These are phyloP conservation scores for Terrapene triunguis DNA, from an alignment of 2,113 vertebrate species.

Conservation along the genomic window DNA sequence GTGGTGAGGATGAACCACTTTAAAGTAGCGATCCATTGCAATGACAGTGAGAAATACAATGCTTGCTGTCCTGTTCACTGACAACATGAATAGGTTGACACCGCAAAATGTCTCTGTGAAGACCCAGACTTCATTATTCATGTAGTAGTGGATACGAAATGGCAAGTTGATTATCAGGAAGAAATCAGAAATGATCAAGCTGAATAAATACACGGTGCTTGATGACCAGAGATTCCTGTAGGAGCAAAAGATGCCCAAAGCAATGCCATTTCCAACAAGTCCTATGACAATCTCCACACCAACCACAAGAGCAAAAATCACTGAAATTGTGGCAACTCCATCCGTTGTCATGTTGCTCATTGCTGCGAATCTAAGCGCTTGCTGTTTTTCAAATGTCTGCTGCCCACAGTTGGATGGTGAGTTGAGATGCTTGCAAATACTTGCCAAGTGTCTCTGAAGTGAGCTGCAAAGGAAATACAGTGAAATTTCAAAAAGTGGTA, in stretches of 20 bases:
- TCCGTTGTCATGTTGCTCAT: not conserved
- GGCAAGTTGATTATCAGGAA: slow-evolving; percentile 84
- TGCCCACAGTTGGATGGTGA: not conserved
- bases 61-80: slow-evolving; percentile 82
- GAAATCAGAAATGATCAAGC: slow-evolving; percentile 84
- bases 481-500: not conserved
- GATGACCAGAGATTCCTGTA: slow-evolving; percentile 85
- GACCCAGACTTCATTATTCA: slow-evolving; percentile 51
- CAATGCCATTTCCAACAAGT: slow-evolving; percentile 79
- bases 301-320: slow-evolving; percentile 60
- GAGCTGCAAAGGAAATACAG: not conserved
- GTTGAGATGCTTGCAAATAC: not conserved
- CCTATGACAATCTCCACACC: slow-evolving; percentile 84
- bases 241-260: slow-evolving; percentile 85
- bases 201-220: slow-evolving; percentile 85
- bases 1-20: slow-evolving; percentile 80
- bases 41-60: slow-evolving; percentile 83
- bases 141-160: slow-evolving; percentile 79
- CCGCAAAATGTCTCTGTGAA: slow-evolving; percentile 69
- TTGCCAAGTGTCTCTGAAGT: slow-evolving; percentile 6
- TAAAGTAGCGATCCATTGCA: slow-evolving; percentile 84
- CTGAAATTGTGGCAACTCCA: accelerated
- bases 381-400: not conserved
- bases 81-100: slow-evolving; percentile 82
- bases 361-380: slow-evolving; percentile 9